Conservation (phyloP, 2,888 invertebrate genomes). For the Scaptomyza cyrtandrae region DNA sequence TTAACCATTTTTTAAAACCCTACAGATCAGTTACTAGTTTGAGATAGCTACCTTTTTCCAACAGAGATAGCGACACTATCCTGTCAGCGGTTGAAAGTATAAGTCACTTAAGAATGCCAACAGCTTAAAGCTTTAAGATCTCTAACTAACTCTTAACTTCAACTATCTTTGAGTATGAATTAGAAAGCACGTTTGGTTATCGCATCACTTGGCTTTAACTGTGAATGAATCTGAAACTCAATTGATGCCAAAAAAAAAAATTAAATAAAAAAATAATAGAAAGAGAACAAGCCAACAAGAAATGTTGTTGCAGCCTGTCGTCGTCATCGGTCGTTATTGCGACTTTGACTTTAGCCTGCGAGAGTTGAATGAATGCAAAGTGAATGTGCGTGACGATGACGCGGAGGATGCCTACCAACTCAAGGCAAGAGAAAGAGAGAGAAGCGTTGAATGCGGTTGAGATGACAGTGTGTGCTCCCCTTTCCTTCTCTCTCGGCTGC, state of each 20-base stretch:
- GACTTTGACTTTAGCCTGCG: conserved; percentile 33
- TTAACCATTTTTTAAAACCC: too few species aligned
- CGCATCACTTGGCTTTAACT: conserved; percentile 47
- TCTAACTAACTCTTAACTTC: conserved; percentile 31
- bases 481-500: conserved; percentile 16
- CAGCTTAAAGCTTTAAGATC: background rate
- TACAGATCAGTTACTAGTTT: too few species aligned
- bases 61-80: too few species aligned
- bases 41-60: too few species aligned
- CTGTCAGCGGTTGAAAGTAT: too few species aligned
- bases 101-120: conserved; percentile 30
- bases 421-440: background rate
- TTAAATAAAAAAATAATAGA: background rate
- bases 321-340: conserved; percentile 33
- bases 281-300: conserved; percentile 21
- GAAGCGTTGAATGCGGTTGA: conserved; percentile 41
- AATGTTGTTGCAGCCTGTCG: conserved; percentile 43
- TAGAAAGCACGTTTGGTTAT: conserved; percentile 48
- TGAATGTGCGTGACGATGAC: conserved; percentile 75
- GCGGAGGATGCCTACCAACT: conserved; percentile 40
- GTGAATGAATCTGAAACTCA: conserved; percentile 59
- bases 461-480: conserved; percentile 3
- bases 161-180: conserved; percentile 20
- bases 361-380: conserved; percentile 73
- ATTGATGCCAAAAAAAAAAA: conserved; percentile 60